Percentiles rank a stretch among this genome's conserved stretches.
Evolutionary conservation across 2,113 vertebrate species (phyloP).

Genomic region (Choloepus hoffmanni): DNA sequence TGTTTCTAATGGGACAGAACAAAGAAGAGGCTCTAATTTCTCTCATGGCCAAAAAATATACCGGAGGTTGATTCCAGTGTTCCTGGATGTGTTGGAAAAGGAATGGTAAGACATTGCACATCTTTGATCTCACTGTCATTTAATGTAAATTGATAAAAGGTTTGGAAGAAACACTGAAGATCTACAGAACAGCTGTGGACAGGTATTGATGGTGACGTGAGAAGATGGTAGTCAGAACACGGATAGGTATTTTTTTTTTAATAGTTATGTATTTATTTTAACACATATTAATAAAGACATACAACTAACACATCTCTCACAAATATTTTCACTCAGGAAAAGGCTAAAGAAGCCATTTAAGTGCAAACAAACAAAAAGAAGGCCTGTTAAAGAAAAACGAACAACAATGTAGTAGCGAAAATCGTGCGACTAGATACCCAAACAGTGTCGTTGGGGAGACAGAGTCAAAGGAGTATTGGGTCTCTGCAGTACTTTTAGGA

Average conservation of each 20-base stretch:
- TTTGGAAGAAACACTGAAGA: background rate
- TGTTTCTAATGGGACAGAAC: background rate
- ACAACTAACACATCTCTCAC: background rate
- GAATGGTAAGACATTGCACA: rapidly evolving
- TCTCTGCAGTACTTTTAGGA: background rate
- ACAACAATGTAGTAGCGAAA: background rate
- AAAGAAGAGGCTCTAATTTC: background rate
- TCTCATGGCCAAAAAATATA: background rate
- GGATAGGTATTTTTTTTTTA: background rate
- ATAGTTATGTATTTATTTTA: background rate
- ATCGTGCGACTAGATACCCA: background rate
- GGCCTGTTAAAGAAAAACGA: background rate
- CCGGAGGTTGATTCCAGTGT: background rate
- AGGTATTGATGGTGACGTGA: background rate
- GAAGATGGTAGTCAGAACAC: background rate
- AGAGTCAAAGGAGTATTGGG: background rate
- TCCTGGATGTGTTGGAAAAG: background rate
- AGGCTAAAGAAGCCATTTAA: background rate
- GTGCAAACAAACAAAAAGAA: background rate
- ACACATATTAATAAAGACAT: background rate
- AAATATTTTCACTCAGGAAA: background rate
- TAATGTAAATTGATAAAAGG: background rate
- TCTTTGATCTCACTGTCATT: background rate
- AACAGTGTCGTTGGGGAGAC: background rate
- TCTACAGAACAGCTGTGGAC: background rate